Percentiles rank a stretch among this genome's conserved stretches.
Conservation (phyloP, 1,140 invertebrate species). For the Pseudachorutes palmiensis region DNA sequence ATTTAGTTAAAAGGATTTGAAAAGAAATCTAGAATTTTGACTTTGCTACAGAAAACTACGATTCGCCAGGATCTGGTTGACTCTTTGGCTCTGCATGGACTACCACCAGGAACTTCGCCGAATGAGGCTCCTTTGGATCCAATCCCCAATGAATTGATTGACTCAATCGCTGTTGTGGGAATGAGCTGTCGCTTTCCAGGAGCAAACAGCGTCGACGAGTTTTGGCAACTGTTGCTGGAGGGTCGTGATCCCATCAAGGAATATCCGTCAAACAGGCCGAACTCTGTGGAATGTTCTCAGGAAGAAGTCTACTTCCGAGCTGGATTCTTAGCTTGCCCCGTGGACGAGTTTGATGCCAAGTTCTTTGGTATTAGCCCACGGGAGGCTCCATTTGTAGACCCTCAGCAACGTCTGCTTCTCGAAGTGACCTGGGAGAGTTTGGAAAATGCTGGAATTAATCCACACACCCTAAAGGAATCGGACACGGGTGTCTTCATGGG, state of each 20-base stretch:
- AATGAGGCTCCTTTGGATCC: background rate
- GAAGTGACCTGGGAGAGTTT: conserved; percentile 55
- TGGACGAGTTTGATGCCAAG: conserved; percentile 46
- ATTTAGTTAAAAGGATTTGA: background rate
- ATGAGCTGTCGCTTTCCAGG: conserved; percentile 18
- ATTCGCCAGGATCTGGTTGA: background rate
- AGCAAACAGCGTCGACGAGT: conserved; percentile 10
- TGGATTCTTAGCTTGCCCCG: conserved; percentile 17
- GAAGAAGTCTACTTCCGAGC: conserved; percentile 6
- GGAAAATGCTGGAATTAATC: conserved; percentile 42
- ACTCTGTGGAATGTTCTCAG: background rate
- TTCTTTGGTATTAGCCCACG: conserved; percentile 50
- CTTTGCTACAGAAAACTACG: background rate
- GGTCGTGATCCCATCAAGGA: conserved; percentile 8
- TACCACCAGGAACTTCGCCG: background rate
- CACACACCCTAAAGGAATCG: conserved; percentile 3
- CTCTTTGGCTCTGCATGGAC: background rate
- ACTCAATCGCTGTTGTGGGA: conserved; percentile 12
- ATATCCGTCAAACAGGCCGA: background rate
- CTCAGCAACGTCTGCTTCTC: conserved; percentile 52
- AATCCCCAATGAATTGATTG: background rate
- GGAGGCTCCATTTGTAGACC: conserved; percentile 54
- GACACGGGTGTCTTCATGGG: conserved; percentile 15
- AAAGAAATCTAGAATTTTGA: background rate
- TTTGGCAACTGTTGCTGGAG: conserved; percentile 8